Evolutionary conservation across 2,888 invertebrate species (phyloP).

Genomic region (Prionchulus punctatus): DNA sequence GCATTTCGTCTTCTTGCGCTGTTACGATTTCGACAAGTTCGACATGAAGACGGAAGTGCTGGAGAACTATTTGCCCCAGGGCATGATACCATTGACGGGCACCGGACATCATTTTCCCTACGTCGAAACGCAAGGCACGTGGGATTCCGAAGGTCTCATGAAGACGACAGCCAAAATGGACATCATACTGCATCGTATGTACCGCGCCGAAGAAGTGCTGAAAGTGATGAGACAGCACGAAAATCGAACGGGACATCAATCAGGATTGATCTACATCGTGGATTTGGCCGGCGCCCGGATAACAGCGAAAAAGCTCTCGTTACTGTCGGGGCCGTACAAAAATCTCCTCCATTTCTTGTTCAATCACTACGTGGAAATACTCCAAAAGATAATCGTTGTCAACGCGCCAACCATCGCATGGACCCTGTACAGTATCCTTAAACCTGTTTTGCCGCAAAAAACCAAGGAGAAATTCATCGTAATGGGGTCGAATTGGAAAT

Average conservation of each 20-base stretch:
- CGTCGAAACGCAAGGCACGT: neutral
- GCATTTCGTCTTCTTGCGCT: neutral
- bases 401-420: neutral
- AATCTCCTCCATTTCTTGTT: neutral
- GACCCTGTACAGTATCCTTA: neutral
- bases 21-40: neutral
- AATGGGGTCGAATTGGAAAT: conserved; percentile 10
- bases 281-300: neutral
- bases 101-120: neutral
- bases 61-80: neutral
- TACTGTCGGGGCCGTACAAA: neutral
- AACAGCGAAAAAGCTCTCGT: neutral
- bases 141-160: neutral
- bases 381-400: neutral
- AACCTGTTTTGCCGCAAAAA: neutral
- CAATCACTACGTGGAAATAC: neutral
- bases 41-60: neutral
- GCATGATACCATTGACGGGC: neutral
- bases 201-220: neutral
- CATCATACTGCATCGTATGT: neutral
- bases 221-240: neutral
- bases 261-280: neutral
- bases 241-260: neutral
- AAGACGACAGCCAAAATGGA: neutral
- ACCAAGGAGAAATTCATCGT: conserved; percentile 14